Evolutionary conservation across 2,888 invertebrate genomes (phyloP).

Genomic region (Phorcus lineatus): DNA sequence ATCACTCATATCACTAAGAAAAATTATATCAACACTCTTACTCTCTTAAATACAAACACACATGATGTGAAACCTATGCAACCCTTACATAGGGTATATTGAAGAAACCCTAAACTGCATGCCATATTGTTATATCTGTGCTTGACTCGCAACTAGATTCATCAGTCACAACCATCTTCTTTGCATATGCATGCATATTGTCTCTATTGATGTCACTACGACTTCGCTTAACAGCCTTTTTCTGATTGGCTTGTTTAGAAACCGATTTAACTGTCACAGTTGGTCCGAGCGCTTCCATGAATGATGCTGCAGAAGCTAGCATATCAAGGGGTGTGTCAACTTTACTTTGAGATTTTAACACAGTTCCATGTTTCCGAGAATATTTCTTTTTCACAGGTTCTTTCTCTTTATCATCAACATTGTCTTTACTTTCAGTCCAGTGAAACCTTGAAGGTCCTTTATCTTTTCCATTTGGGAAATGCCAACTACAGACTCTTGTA

Average conservation of each 20-base stretch:
- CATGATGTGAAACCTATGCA: too few species aligned
- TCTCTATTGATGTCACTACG: background rate
- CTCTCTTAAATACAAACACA: too few species aligned
- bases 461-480: constrained; percentile 10
- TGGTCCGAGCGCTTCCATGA: background rate
- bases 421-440: background rate
- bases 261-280: background rate
- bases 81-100: too few species aligned
- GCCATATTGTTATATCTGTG: too few species aligned
- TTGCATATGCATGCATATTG: constrained; percentile 11
- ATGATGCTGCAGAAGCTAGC: background rate
- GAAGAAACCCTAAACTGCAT: too few species aligned
- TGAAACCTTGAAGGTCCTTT: constrained; percentile 3
- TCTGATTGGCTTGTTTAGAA: background rate
- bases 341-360: background rate
- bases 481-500: constrained; percentile 10
- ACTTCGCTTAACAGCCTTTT: background rate
- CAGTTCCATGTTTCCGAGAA: background rate
- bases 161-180: background rate
- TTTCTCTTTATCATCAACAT: background rate
- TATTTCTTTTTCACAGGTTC: background rate
- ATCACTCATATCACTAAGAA: too few species aligned
- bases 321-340: background rate
- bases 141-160: too few species aligned
- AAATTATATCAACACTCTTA: too few species aligned